A percentile compares a stretch with the other conserved stretches of the same genome.
These are phyloP conservation scores for Dolichallabes microphthalmus DNA, from an alignment of 2,113 vertebrate species.

Conservation along the genomic window DNA sequence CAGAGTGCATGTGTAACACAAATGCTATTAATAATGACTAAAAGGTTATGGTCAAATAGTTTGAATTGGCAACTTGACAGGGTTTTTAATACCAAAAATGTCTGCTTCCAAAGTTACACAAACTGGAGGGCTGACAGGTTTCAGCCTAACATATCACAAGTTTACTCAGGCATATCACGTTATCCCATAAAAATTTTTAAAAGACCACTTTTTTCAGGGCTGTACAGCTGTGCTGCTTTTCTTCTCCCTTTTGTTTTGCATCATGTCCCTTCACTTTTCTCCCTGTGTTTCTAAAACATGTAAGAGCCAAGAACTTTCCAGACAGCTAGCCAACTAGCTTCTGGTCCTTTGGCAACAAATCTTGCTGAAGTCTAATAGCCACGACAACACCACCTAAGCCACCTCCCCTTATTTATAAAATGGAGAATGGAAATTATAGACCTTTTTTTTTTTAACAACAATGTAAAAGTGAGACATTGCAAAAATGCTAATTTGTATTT, in stretches of 20 bases:
- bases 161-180: slow-evolving; percentile 50
- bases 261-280: slow-evolving; percentile 47
- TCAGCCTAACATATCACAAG: slow-evolving; percentile 39
- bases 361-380: slow-evolving; percentile 45
- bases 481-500: slow-evolving; percentile 15
- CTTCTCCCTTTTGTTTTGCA: slow-evolving; percentile 50
- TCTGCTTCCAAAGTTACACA: slow-evolving; percentile 11
- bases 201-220: slow-evolving; percentile 20
- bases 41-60: slow-evolving; percentile 6
- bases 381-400: slow-evolving; percentile 50
- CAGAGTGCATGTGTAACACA: neutral
- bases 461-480: slow-evolving; percentile 39
- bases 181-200: slow-evolving; percentile 40
- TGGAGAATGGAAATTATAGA: slow-evolving; percentile 31
- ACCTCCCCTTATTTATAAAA: slow-evolving; percentile 46
- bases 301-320: slow-evolving; percentile 54
- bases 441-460: slow-evolving; percentile 22
- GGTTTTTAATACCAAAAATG: slow-evolving; percentile 4
- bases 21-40: neutral
- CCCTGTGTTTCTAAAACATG: slow-evolving; percentile 47
- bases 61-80: slow-evolving; percentile 22
- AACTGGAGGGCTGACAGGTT: slow-evolving; percentile 31
- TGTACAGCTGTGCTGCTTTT: slow-evolving; percentile 42
- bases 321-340: slow-evolving; percentile 51
- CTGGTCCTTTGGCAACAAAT: slow-evolving; percentile 50